A percentile compares a stretch with the other conserved stretches of the same genome.
phyloP scores from a whole-genome alignment of 2,888 invertebrate species.

The Resseliella maxima region DNA sequence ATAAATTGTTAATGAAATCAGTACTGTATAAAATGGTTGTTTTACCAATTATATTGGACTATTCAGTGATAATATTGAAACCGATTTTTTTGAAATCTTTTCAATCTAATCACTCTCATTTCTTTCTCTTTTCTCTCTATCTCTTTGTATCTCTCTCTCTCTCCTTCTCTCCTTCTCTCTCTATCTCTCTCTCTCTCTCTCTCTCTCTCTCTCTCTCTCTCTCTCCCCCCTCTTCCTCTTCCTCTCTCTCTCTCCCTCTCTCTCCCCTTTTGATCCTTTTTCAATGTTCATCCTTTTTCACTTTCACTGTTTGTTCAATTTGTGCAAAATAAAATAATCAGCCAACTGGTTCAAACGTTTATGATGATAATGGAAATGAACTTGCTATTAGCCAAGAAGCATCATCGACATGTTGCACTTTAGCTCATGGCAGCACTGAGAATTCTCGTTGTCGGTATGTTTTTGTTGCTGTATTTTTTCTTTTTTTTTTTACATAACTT shows the following conservation, averaged over 20 bases:
- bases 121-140: too few relatives aligned
- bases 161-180: too few relatives aligned
- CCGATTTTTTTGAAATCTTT: too few relatives aligned
- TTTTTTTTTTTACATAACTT: background rate
- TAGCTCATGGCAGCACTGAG: background rate
- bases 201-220: too few relatives aligned
- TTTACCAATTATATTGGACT: background rate
- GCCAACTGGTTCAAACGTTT: background rate
- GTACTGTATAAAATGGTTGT: background rate
- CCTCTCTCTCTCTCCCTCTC: too few relatives aligned
- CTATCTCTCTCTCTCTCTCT: too few relatives aligned
- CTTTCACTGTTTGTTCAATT: background rate
- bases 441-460: background rate
- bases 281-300: background rate
- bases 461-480: background rate
- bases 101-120: too few relatives aligned
- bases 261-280: too few relatives aligned
- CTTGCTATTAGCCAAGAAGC: background rate
- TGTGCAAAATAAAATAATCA: constrained; percentile 19
- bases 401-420: background rate
- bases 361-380: constrained; percentile 52
- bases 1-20: constrained; percentile 40
- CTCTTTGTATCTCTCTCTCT: too few relatives aligned
- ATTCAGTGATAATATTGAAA: background rate
- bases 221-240: too few relatives aligned